Base-by-base conservation (phyloP, 2,797 vertebrate genomes). In the Meriones psammophilus region DNA sequence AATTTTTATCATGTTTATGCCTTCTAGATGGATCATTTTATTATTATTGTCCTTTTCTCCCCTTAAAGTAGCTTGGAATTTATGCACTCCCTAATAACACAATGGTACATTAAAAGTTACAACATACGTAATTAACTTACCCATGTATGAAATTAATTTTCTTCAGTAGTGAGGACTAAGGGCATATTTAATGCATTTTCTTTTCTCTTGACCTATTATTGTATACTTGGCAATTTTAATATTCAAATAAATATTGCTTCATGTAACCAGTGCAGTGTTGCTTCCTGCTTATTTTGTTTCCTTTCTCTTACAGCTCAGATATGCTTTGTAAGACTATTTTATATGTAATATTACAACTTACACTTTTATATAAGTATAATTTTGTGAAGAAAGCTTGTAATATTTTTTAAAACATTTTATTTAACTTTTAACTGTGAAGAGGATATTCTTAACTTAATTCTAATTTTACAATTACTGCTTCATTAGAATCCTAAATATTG, bases 91-190 rank as follows among this genome's bases (percentile, higher is more conserved):
- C 17, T 81, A 73, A 83, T 78, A 50, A 81, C 33, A 86, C 9
- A 74, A 22, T 36, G 18, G 3, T 76, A 88, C 13, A 60, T 77
- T 79, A 89, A 71, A 91, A 77, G 60, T 94, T 46, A 60, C 68
- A 79, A 79, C 13, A 42, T 50, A 42, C n/a, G 28, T 54, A 89
- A 90, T 90, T 92, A 78, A 81, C 17, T 73, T 92, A 18, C 2
- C 39, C 33, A 15, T 83, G 50, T 60, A 88, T 69, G 64, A 88
- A 90, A 71, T 88, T 88, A 94, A 87, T 62, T 96, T 58, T 92
- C 30, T 46, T 50, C 7, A 86, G 8, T 12, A 74, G 9, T 87
- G 42, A 74, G 10, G 15, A 89, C 22, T 76, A 78, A 39, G 42
- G 39, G 66, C 0, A 14, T 3, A 42, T 79, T 87, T 39, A 85